Evolutionary conservation across 2,888 invertebrate genomes (phyloP), one percentile per base, ranked within the genome.

Genomic region (Ligdia adustata): DNA sequence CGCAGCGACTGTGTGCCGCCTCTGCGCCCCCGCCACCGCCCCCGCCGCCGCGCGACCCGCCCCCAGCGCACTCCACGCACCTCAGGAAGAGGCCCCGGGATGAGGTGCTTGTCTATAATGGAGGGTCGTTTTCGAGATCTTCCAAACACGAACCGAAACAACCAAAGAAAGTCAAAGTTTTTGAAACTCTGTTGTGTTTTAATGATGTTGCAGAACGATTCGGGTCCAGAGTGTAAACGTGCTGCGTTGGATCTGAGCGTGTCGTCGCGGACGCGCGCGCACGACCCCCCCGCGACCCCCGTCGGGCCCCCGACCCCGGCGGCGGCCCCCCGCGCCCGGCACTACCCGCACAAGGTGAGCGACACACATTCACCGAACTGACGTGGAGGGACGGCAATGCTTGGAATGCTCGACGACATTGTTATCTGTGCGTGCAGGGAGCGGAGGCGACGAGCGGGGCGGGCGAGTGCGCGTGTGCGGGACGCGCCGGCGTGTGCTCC

Each of bases 1-100:
- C 97, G 12, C 96, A 97, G 79, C 91, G 92, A 31, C 84, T 91
- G 27, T 62, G 68, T 32, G 56, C 72, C 7, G 60, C 69, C 42
- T 59, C 66, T 0, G 64, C 24, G 60, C 26, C 51, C 14, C 20
- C 57, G 9, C 29, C 42, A 50, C 55, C 20, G 33, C 66, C 48
- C 95, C 42, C 81, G 82, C 68, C 1, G 50, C 50, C 67, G 22
- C 22, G n/a, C 2, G 52, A 68, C 46, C 57, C 53, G n/a, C 38
- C 50, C 11, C 39, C 38, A 26, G 43, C 50, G 13, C 55, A 45
- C 48, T 12, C 65, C 44, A 35, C 50, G 29, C 62, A 50, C 22
- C 46, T 59, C 15, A 14, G 58, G 13, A 86, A 86, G 55, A 64
- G 86, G 5, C 43, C 61, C 0, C 57, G 79, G 1, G 72, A 71